phyloP scores from a whole-genome alignment of 2,797 vertebrate species.

The Masticophis lateralis region DNA sequence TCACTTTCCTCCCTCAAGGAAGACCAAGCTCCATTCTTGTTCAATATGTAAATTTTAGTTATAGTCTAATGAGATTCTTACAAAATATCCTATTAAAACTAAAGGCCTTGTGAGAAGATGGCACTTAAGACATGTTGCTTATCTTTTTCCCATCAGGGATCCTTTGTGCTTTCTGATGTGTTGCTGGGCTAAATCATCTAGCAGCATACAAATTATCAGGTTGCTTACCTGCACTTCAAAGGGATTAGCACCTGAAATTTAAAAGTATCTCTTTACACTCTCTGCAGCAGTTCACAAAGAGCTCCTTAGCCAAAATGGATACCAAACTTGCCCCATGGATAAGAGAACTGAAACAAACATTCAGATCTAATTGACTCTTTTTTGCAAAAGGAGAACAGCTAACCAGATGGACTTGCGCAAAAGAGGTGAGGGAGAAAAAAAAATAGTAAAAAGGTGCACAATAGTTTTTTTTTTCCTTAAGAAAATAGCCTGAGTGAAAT shows the following conservation, averaged over 20 bases:
- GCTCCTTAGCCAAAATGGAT: neutral
- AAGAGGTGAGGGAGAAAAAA: no score
- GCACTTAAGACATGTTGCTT: slow-evolving; percentile 56
- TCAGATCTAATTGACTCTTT: neutral
- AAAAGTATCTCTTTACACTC: slow-evolving; percentile 45
- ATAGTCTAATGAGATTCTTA: slow-evolving; percentile 60
- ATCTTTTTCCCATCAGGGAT: slow-evolving; percentile 60
- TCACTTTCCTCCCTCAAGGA: slow-evolving; percentile 55
- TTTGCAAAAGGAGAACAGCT: neutral
- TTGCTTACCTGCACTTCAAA: slow-evolving; percentile 50
- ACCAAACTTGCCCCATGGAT: slow-evolving; percentile 25
- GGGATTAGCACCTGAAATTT: slow-evolving; percentile 48
- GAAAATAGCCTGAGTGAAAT: neutral
- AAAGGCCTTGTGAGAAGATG: slow-evolving; percentile 47
- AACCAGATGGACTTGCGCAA: neutral
- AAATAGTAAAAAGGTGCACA: neutral
- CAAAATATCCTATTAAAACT: slow-evolving; percentile 60
- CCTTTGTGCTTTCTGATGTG: slow-evolving; percentile 57
- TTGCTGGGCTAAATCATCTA: slow-evolving; percentile 51
- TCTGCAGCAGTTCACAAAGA: neutral
- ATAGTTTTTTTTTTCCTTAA: neutral
- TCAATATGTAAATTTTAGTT: slow-evolving; percentile 60
- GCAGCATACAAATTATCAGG: slow-evolving; percentile 56
- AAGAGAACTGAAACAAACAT: neutral
- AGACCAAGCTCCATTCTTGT: slow-evolving; percentile 53